phyloP scores from a whole-genome alignment of 2,797 vertebrate species.

The Sebastes trivittatus region DNA sequence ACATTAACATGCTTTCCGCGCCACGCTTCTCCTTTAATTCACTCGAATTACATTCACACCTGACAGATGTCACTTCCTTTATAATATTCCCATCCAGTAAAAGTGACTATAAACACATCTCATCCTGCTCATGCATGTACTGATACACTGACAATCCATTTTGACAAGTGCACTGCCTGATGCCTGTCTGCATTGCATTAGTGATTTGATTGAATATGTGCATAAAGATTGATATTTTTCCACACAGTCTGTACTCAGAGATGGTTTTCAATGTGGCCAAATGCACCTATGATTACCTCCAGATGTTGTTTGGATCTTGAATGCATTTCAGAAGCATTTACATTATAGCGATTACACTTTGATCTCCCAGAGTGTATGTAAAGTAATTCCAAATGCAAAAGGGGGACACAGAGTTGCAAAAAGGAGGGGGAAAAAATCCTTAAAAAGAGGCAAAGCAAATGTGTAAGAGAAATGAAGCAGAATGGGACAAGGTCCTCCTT shows the following conservation, averaged over 20 bases:
- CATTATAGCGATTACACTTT: background rate
- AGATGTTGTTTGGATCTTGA: background rate
- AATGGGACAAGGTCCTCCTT: slow-evolving; percentile 44
- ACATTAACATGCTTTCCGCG: slow-evolving; percentile 20
- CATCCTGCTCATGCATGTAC: background rate
- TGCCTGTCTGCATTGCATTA: background rate
- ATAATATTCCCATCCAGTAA: background rate
- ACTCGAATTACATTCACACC: slow-evolving; percentile 24
- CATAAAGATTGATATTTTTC: background rate
- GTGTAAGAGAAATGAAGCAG: slow-evolving; percentile 10
- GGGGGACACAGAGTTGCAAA: background rate
- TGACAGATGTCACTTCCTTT: slow-evolving; percentile 4
- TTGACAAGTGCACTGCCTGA: background rate
- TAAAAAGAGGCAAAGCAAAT: background rate
- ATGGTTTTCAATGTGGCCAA: background rate
- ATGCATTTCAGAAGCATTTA: background rate
- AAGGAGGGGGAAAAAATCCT: background rate
- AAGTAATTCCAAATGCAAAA: background rate
- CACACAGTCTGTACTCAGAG: background rate
- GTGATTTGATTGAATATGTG: background rate
- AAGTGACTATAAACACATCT: background rate
- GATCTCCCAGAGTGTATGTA: background rate
- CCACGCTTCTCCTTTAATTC: slow-evolving; percentile 5
- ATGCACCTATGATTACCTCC: background rate
- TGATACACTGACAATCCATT: background rate